Percentiles rank a stretch among this genome's conserved stretches.
phyloP scores from a whole-genome alignment of 2,888 invertebrate genomes.

The Cataglyphis rosenhaueri region DNA sequence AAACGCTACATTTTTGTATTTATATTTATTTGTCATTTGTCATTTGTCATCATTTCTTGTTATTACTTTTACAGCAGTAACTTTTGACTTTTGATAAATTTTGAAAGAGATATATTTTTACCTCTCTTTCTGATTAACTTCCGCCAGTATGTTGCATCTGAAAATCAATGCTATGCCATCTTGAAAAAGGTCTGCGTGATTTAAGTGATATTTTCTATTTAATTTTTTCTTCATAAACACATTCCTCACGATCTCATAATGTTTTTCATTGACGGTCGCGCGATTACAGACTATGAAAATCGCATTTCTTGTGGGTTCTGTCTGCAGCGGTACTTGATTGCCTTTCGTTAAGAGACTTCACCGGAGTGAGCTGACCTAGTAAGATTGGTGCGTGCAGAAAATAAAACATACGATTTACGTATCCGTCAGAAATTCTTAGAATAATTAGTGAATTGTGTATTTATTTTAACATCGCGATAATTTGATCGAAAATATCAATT shows the following conservation, averaged over 20 bases:
- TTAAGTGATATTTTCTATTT: slow-evolving; percentile 9
- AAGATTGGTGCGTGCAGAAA: slow-evolving; percentile 39
- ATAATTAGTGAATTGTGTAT: not conserved
- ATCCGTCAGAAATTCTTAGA: not conserved
- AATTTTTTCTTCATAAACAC: not conserved
- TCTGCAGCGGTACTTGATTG: slow-evolving; percentile 71
- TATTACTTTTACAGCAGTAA: not conserved
- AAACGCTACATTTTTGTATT: not conserved
- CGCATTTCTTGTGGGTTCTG: slow-evolving; percentile 56
- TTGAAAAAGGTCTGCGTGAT: not conserved
- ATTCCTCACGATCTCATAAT: not conserved
- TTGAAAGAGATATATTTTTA: not conserved
- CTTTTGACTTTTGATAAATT: not conserved
- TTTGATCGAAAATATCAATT: not conserved
- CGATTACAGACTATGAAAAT: slow-evolving; percentile 62
- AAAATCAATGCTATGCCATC: not conserved
- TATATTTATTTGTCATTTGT: not conserved
- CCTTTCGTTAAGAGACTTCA: slow-evolving; percentile 64
- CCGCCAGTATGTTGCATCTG: not conserved
- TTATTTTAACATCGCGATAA: not conserved
- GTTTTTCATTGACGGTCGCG: slow-evolving; percentile 34
- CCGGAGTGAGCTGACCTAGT: slow-evolving; percentile 53
- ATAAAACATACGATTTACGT: not conserved
- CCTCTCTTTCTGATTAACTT: not conserved
- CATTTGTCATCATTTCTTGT: not conserved